Evolutionary conservation across 2,113 vertebrate genomes (phyloP), one percentile per base, ranked within the genome.

Genomic region (Sinocyclocheilus anshuiensis): DNA sequence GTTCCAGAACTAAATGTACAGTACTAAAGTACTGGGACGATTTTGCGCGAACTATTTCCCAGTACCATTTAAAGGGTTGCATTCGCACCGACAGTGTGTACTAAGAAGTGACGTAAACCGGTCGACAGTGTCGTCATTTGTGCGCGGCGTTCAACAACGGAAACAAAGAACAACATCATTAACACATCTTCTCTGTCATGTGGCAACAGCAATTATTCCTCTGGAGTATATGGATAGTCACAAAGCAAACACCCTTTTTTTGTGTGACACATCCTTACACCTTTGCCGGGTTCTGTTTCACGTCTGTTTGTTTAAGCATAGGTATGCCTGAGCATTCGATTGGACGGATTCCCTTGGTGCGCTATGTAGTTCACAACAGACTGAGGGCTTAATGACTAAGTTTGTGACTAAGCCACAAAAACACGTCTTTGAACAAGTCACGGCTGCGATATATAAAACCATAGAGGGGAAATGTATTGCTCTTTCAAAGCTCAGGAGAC

Each of bases 171-270:
- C n/a, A n/a, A n/a, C n/a, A n/a, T n/a, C n/a, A n/a, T n/a, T n/a
- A 78, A 85, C 77, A 88, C 71, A 76, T 88, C 42, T 59, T 53
- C 67, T 82, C 39, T 88, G 86, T 86, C 53, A 59, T 88, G 59
- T 78, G 61, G 84, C 67, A 77, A 69, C 33, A 42, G 72, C 72
- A 53, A 78, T 84, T 80, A 80, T 84, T 86, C 71, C 81, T 48
- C 22, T 4, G 59, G 84, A 57, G 71, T 20, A 11, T 10, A 11
- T 10, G 39, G 33, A 81, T 82, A 53, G 77, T 69, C 71, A 15
- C 36, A 63, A 83, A 86, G 86, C 80, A 86, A 89, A 88, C 77
- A 87, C 75, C 20, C n/a, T 71, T 63, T 11, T 11, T 63, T 67
- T 76, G 22, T 36, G 61, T 83, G 67, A 33, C 72, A 65, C 39